These are phyloP conservation scores for Setipinna tenuifilis DNA, from an alignment of 2,797 vertebrate species.

Conservation along the genomic window DNA sequence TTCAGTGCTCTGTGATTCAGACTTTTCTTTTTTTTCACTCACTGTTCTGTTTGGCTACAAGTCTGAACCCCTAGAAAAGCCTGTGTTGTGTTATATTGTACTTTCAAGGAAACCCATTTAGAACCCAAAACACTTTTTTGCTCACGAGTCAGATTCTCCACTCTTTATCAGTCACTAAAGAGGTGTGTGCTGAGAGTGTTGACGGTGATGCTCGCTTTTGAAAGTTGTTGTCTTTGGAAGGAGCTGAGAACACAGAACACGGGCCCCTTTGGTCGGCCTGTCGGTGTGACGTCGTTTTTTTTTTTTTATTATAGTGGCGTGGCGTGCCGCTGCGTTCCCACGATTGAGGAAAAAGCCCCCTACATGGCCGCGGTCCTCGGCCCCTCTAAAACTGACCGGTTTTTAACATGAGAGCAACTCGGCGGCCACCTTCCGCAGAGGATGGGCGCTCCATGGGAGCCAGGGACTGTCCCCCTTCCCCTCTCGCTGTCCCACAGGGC, in stretches of 20 bases:
- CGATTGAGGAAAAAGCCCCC: constrained; percentile 41
- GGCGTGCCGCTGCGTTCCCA: constrained; percentile 54
- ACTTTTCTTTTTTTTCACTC: neutral
- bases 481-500: constrained; percentile 54
- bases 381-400: constrained; percentile 43
- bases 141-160: neutral
- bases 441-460: constrained; percentile 63
- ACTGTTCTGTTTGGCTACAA: constrained; percentile 23
- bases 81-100: neutral
- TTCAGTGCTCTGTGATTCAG: neutral
- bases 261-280: constrained; percentile 17
- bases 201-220: neutral
- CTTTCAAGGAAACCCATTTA: neutral
- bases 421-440: constrained; percentile 19
- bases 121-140: neutral
- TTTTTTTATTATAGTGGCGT: neutral
- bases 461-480: constrained; percentile 57
- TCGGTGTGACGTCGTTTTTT: constrained; percentile 22
- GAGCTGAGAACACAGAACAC: neutral
- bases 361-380: constrained; percentile 31
- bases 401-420: constrained; percentile 44
- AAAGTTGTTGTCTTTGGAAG: neutral
- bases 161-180: neutral
- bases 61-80: neutral
- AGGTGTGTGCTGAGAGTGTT: neutral